Percentiles rank a stretch among this genome's conserved stretches.
phyloP scores from a whole-genome alignment of 2,113 vertebrate genomes.

The Psammodynastes pulverulentus region DNA sequence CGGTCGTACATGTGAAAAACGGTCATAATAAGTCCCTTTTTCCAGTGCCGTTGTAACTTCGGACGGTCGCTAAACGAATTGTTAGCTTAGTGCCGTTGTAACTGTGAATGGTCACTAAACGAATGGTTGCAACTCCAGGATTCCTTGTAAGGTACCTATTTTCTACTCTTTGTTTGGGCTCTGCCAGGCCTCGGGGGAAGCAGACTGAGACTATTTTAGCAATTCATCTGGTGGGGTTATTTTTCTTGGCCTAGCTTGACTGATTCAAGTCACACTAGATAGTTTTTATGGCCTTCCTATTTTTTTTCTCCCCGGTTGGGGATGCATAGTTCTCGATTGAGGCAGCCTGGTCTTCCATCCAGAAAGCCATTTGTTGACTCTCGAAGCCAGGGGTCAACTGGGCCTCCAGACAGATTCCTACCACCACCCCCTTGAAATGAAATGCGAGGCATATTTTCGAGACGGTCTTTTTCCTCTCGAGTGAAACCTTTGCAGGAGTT shows the following conservation, averaged over 20 bases:
- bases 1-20: background rate
- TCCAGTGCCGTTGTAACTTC: background rate
- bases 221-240: slow-evolving; percentile 2
- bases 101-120: background rate
- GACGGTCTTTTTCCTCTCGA: background rate
- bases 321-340: slow-evolving; percentile 13
- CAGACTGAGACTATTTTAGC: slow-evolving; percentile 3
- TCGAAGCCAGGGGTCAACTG: background rate
- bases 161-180: background rate
- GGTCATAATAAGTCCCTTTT: background rate
- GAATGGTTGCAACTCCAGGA: background rate
- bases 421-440: background rate
- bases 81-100: too few relatives aligned
- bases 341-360: background rate
- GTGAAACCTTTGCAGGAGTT: background rate
- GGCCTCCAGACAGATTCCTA: background rate
- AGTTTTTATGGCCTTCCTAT: slow-evolving; percentile 2
- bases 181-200: background rate
- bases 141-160: background rate
- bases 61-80: too few relatives aligned
- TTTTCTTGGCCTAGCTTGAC: slow-evolving; percentile 4
- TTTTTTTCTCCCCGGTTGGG: background rate
- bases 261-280: slow-evolving; percentile 5
- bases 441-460: background rate
- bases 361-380: slow-evolving; percentile 5